phyloP scores from a whole-genome alignment of 2,113 vertebrate species.

The Merops nubicus region DNA sequence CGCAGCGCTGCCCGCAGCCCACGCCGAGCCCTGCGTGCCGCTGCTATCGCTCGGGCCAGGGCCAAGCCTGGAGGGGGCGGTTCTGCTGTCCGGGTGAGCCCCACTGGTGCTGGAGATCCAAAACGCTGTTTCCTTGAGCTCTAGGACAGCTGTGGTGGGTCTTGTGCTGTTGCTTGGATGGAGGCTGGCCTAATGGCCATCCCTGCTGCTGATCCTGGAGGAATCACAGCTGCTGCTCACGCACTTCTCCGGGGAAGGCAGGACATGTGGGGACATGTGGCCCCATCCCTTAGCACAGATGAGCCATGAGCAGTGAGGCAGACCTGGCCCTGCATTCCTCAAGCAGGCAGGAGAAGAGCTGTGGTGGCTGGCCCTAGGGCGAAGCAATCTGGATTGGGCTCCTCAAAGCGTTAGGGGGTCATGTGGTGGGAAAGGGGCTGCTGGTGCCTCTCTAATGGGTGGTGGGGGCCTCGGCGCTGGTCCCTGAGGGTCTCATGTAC shows the following conservation, averaged over 20 bases:
- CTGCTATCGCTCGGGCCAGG: not conserved
- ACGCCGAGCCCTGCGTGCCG: not conserved
- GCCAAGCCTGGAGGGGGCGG: not conserved
- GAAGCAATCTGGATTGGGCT: not conserved
- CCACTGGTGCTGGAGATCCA: not conserved
- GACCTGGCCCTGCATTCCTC: not conserved
- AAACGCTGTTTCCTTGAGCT: not conserved
- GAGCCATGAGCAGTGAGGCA: not conserved
- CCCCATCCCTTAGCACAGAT: not conserved
- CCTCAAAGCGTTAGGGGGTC: not conserved
- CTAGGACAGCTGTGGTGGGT: not conserved
- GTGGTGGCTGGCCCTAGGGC: accelerated
- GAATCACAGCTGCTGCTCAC: not conserved
- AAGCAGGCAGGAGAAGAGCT: not conserved
- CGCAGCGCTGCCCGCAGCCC: not conserved
- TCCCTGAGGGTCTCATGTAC: too few relatives aligned
- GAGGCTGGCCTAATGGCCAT: not conserved
- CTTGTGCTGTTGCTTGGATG: not conserved
- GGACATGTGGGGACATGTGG: not conserved
- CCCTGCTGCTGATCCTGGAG: not conserved
- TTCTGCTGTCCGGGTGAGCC: not conserved
- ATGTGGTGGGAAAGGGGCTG: not conserved
- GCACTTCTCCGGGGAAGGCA: not conserved
- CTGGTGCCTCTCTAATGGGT: not conserved
- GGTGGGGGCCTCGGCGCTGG: accelerated